Evolutionary conservation across 2,113 vertebrate genomes (phyloP), one percentile per base, ranked within the genome.

Genomic region (Ranitomeya imitator): DNA sequence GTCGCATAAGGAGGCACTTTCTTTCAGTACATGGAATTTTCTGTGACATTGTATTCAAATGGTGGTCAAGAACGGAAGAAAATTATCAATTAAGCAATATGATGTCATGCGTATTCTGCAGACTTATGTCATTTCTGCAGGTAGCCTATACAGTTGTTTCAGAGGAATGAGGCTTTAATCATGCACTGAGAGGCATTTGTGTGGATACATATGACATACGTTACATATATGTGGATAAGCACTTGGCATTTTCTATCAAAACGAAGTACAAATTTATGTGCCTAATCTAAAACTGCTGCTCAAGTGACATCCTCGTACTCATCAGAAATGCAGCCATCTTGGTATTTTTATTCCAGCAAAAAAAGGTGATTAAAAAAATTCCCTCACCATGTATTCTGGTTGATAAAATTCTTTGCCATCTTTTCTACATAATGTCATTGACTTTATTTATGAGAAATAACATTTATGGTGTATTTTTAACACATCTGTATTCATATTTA

Each of bases 401-500:
- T 45, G 23, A 51, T n/a, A 26, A 59, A 57, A 74, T 59, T 51
- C 52, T 31, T 31, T 85, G 71, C 60, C 76, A 86, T 86, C 12
- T 79, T 86, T 86, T 93, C 90, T 88, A 90, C 91, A 89, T 92
- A 91, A 92, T 92, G 91, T 94, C 45, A 84, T 55, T 55, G 26
- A 54, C 51, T 55, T 83, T 83, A 83, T 83, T 83, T 83, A 83
- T 83, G 69, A 85, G 23, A 89, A 78, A 76, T 8, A 63, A 77
- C 73, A 90, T 80, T 91, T 87, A 88, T 90, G 82, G 88, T 85
- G 90, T 89, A 91, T 37, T 91, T 92, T 91, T 90, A 81, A 92
- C 91, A 92, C 6, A 90, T 92, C 90, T 93, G 90, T 91, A 93
- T 91, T 90, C 90, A 90, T 92, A 92, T 87, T 83, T 90, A 76